phyloP scores from a whole-genome alignment of 2,888 invertebrate species.

The Nomada ruficornis region DNA sequence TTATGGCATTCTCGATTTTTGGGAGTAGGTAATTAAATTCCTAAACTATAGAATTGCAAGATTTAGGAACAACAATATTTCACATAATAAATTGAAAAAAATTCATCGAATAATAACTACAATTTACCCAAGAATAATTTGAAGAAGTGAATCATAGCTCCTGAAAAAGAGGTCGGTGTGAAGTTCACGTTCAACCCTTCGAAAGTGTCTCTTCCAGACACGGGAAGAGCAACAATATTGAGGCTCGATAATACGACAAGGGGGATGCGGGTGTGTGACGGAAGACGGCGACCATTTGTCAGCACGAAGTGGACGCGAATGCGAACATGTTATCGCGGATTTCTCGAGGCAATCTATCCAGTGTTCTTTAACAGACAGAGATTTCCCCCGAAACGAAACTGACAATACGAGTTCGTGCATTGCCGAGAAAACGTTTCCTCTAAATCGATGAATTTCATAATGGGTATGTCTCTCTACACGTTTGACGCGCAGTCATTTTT shows the following conservation, averaged over 20 bases:
- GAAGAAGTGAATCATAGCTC: neutral
- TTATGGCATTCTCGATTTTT: neutral
- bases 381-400: conserved; percentile 46
- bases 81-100: too few relatives aligned
- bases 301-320: conserved; percentile 77
- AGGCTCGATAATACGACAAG: conserved; percentile 34
- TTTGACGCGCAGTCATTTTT: neutral
- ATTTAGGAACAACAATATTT: neutral
- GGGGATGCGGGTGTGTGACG: conserved; percentile 34
- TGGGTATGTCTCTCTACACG: neutral
- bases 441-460: neutral
- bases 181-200: neutral
- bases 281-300: conserved; percentile 76
- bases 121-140: neutral
- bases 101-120: too few relatives aligned
- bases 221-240: conserved; percentile 50
- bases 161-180: too few relatives aligned
- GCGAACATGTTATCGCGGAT: conserved; percentile 76
- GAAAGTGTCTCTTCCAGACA: conserved; percentile 26
- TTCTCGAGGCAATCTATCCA: conserved; percentile 75
- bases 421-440: neutral
- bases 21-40: neutral
- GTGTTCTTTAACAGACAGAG: conserved; percentile 67
- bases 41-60: neutral
- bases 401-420: conserved; percentile 33